Evolutionary conservation across 2,797 vertebrate species (phyloP), one percentile per base, ranked within the genome.

Genomic region (Parambassis ranga): DNA sequence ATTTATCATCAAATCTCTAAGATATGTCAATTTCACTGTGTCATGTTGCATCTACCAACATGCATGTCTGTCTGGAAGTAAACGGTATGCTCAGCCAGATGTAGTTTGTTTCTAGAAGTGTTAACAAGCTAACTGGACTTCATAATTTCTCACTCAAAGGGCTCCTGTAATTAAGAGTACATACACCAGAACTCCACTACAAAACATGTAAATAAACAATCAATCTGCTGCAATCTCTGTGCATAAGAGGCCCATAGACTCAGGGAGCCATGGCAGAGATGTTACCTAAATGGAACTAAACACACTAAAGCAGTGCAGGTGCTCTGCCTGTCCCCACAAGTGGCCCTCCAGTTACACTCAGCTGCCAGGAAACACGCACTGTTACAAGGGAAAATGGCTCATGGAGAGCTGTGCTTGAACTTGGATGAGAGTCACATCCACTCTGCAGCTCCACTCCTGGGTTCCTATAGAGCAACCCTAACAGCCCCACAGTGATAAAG

Each of bases 401-500:
- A 8, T 59, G 49, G 65, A 85, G 74, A 80, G 85, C 43, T 33
- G 69, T 59, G 66, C 84, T 84, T 77, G 75, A 82, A 74, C 62
- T 55, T 36, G 36, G 41, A 32, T 19, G 61, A 76, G 60, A 74
- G 71, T 74, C 71, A 42, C 77, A 64, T 79, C 71, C 78, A 78
- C 71, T 79, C 74, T 22, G 23, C 43, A 31, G 43, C 58, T 49
- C 30, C 55, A 32, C 62, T 77, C 64, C 8, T 18, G 35, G 58
- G 39, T 47, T 80, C 58, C 75, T 75, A 60, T 53, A 28, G 71
- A 71, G 69, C 15, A 15, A 46, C 75, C 65, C 26, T 13, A 65
- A 72, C 43, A 64, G 32, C 36, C 26, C 39, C 24, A 24, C 28
- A 11, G 59, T 37, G 58, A 65, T 43, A 42, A 71, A 76, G 64